A percentile compares a stretch with the other conserved stretches of the same genome.
These are phyloP conservation scores for Augochlorella aurata DNA, from an alignment of 2,888 invertebrate genomes.

Conservation along the genomic window DNA sequence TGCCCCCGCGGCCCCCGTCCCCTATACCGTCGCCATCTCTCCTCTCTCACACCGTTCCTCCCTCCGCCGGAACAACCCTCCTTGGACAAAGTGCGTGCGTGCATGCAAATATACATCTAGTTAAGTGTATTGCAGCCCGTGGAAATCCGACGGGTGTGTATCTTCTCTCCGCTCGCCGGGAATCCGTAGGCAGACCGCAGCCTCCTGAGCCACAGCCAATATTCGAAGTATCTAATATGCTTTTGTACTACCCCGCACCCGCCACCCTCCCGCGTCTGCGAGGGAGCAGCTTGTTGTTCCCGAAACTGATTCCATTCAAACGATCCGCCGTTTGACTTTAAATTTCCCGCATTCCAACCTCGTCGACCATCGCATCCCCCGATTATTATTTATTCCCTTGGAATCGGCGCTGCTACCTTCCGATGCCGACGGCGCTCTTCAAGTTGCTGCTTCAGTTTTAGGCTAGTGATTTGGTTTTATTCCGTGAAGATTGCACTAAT, in stretches of 20 bases:
- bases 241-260: constrained; percentile 62
- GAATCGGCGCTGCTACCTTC: neutral
- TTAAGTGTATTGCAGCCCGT: constrained; percentile 73
- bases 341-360: neutral
- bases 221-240: constrained; percentile 78
- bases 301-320: constrained; percentile 57
- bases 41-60: constrained; percentile 24
- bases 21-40: constrained; percentile 21
- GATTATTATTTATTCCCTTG: neutral
- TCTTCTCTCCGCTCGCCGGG: constrained; percentile 53
- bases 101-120: constrained; percentile 67
- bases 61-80: constrained; percentile 48
- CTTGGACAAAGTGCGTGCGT: constrained; percentile 68
- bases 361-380: neutral
- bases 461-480: too few species aligned
- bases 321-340: constrained; percentile 1
- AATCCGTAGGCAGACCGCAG: constrained; percentile 57
- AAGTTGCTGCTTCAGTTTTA: too few species aligned
- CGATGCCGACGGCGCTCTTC: too few species aligned
- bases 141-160: constrained; percentile 67
- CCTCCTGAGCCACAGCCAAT: constrained; percentile 69
- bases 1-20: too few species aligned
- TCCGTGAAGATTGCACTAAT: too few species aligned
- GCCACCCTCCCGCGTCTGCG: constrained; percentile 22
- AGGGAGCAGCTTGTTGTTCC: constrained; percentile 34